Evolutionary conservation across 37 sponge, comb jelly and placozoan species (phyloP).

Genomic region (Petrosia ficiformis): DNA sequence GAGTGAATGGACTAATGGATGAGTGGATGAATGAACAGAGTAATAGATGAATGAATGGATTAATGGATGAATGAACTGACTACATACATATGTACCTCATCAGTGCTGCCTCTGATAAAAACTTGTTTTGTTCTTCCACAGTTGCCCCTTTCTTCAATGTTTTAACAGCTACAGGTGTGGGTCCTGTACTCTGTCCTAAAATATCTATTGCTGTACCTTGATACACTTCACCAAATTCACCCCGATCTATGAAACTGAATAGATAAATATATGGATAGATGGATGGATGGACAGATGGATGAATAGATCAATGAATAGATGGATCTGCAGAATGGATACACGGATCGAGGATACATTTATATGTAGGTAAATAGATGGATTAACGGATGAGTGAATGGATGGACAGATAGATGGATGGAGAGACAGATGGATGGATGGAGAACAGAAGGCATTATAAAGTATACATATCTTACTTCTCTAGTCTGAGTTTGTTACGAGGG

Average conservation of each 20-base stretch:
- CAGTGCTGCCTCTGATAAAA: slow-evolving; percentile 71
- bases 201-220: slow-evolving; percentile 56
- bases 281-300: not conserved
- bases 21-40: not conserved
- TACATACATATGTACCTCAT: slow-evolving; percentile 50
- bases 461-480: slow-evolving; percentile 58
- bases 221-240: slow-evolving; percentile 82
- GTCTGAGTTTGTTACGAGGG: slow-evolving; percentile 55
- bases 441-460: not conserved
- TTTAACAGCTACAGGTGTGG: slow-evolving; percentile 73
- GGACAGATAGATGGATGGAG: not conserved
- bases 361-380: too few species aligned
- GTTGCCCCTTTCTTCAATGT: slow-evolving; percentile 65
- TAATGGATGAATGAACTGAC: not conserved
- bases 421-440: not conserved
- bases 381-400: not conserved
- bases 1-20: not conserved
- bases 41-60: not conserved
- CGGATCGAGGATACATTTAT: too few species aligned
- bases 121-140: slow-evolving; percentile 58
- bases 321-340: too few species aligned
- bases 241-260: slow-evolving; percentile 55
- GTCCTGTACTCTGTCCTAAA: slow-evolving; percentile 50
- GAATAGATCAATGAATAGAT: too few species aligned
- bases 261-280: not conserved